Percentiles rank a stretch among this genome's conserved stretches.
These are phyloP conservation scores for Drosophila ezoana DNA, from an alignment of 2,888 invertebrate genomes.

Conservation along the genomic window DNA sequence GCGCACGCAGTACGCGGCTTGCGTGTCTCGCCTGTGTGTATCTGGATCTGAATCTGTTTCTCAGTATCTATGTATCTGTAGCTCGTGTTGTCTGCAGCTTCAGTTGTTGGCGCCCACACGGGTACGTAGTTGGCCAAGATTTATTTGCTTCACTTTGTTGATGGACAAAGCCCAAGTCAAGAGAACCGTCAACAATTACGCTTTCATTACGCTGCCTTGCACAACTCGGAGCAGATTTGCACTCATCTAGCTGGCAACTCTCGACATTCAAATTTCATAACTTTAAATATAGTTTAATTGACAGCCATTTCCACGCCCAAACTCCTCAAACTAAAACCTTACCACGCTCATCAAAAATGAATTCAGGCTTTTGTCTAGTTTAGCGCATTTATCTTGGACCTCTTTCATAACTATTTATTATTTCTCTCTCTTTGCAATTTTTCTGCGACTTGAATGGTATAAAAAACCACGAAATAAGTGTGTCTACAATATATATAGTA, in stretches of 20 bases:
- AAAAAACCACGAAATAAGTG: conserved; percentile 3
- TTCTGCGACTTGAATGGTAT: conserved; percentile 29
- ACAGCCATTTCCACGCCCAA: conserved; percentile 58
- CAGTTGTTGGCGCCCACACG: conserved; percentile 38
- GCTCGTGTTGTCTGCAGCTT: conserved; percentile 25
- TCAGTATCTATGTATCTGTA: conserved; percentile 31
- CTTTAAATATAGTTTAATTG: conserved; percentile 50
- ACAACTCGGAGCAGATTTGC: conserved; percentile 50
- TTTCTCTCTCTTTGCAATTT: conserved; percentile 48
- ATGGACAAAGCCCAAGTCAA: conserved; percentile 35
- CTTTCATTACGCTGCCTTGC: conserved; percentile 35
- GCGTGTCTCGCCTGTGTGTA: conserved; percentile 39
- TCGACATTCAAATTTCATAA: conserved; percentile 49
- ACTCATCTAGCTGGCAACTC: conserved; percentile 32
- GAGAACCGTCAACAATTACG: conserved; percentile 55
- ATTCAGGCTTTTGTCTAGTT: conserved; percentile 39
- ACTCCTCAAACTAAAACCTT: conserved; percentile 29
- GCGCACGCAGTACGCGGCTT: conserved; percentile 58
- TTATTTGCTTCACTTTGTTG: conserved; percentile 46
- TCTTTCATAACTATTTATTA: conserved; percentile 40
- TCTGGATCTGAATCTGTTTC: conserved; percentile 20
- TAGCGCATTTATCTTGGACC: conserved; percentile 28
- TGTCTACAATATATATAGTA: conserved; percentile 15
- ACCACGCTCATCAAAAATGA: conserved; percentile 56
- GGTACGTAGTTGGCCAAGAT: conserved; percentile 35